Evolutionary conservation across 2,797 vertebrate species (phyloP).

Genomic region (Potorous gilbertii): DNA sequence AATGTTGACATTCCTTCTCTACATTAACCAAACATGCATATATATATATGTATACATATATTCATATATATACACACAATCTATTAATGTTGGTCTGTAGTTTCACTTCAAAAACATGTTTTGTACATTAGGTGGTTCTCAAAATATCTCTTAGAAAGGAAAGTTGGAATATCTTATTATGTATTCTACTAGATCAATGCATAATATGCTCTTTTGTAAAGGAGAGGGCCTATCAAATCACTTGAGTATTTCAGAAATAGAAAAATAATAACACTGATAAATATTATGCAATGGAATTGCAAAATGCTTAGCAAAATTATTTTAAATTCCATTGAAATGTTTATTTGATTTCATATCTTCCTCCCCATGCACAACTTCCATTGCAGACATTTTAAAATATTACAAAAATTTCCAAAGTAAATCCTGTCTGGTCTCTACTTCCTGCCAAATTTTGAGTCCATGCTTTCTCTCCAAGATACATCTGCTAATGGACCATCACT

Average conservation of each 20-base stretch:
- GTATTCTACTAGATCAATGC: background rate
- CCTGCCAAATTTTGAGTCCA: background rate
- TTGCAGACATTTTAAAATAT: background rate
- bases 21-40: background rate
- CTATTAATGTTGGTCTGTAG: conserved; percentile 25
- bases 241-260: conserved; percentile 35
- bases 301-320: conserved; percentile 57
- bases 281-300: conserved; percentile 6
- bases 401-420: background rate
- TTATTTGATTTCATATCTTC: conserved; percentile 9
- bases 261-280: conserved; percentile 4
- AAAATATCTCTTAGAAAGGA: conserved; percentile 50
- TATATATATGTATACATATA: too few relatives aligned
- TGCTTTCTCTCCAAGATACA: background rate
- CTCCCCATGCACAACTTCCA: conserved; percentile 7
- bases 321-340: conserved; percentile 32
- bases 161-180: background rate
- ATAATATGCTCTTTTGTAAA: background rate
- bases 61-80: too few relatives aligned
- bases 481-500: background rate
- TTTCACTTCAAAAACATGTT: conserved; percentile 9
- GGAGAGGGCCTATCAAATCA: background rate
- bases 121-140: conserved; percentile 37
- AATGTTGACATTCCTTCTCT: conserved; percentile 29
- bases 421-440: background rate